Evolutionary conservation across 2,797 vertebrate genomes (phyloP).

Genomic region (Anisognathus igniventris): DNA sequence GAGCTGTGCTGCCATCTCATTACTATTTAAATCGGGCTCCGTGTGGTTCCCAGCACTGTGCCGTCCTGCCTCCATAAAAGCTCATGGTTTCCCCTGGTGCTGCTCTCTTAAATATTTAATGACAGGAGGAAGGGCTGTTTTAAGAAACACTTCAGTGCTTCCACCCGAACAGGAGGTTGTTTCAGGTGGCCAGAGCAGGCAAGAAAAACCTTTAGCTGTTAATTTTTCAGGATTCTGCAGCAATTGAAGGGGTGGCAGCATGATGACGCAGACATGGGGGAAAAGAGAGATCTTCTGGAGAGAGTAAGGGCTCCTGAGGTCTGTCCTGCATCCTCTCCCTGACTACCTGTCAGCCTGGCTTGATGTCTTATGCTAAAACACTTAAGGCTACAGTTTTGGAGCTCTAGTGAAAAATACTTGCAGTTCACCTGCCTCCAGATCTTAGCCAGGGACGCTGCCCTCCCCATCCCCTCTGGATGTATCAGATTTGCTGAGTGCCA

Average conservation of each 20-base stretch:
- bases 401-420: not conserved
- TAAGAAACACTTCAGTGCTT: not conserved
- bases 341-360: not conserved
- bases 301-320: not conserved
- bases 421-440: not conserved
- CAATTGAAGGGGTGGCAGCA: not conserved
- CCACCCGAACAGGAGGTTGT: not conserved
- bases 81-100: not conserved
- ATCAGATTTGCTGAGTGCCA: not conserved
- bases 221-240: not conserved
- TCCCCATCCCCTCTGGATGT: not conserved
- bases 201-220: not conserved
- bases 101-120: slow-evolving; percentile 19
- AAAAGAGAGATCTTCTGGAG: not conserved
- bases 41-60: not conserved
- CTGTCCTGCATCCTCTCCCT: not conserved
- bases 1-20: not conserved
- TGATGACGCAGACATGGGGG: not conserved
- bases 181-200: not conserved
- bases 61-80: not conserved
- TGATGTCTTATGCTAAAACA: not conserved
- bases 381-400: not conserved
- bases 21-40: not conserved
- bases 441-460: not conserved
- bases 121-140: not conserved